Evolutionary conservation across 1,140 invertebrate genomes (phyloP), one percentile per base, ranked within the genome.

Genomic region (Drosophila prosaltans): DNA sequence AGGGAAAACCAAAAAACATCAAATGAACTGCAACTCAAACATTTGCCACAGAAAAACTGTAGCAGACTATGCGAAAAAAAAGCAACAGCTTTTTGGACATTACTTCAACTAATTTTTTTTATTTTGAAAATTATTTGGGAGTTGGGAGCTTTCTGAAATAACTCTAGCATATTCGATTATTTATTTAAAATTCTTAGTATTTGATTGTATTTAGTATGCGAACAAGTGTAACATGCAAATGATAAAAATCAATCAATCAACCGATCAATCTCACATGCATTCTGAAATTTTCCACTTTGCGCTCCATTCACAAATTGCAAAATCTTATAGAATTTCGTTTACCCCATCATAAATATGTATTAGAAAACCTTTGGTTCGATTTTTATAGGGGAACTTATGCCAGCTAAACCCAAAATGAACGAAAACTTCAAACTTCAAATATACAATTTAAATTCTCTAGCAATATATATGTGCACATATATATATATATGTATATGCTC

Each of bases 361-460:
- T 40, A 40, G 45, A 40, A 63, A 67, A 78, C 67, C 75, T 78
- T 68, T 43, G 26, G 8, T 21, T 28, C 39, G 51, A 48, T 48
- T 48, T 61, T 63, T 62, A 48, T 64, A 32, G 54, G 10, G 60
- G 55, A 55, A 32, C 64, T 36, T 65, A 65, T 32, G 45, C 36
- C 51, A 45, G 67, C 45, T 24, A 51, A 69, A 63, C 61, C 63
- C 43, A 74, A 72, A 72, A 62, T 45, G 65, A 58, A 66, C 65
- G 69, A 80, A 74, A 59, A 66, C 62, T 70, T 58, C 54, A 36
- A 43, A 58, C 61, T 30, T 75, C 43, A 65, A 75, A 76, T 79
- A 79, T 76, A 77, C 69, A 80, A 80, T 79, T 78, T 75, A 72
- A 75, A 79, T 79, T 72, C 26, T 54, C 45, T 40, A 64, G 43